These are phyloP conservation scores for Cephus nigrinus DNA, from an alignment of 2,888 invertebrate genomes.

Conservation along the genomic window DNA sequence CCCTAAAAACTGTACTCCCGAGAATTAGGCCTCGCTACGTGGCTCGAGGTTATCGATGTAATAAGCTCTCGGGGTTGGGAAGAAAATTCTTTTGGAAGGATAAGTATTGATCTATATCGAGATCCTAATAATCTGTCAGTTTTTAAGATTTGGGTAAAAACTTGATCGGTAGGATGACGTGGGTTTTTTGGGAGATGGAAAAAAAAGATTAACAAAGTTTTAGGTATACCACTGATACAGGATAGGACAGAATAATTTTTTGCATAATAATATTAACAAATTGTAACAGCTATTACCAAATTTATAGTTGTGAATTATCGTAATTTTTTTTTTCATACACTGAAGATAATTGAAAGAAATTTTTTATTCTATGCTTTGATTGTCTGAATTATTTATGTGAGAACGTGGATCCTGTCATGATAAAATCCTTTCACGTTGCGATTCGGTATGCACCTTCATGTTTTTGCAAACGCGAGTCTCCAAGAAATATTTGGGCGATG, in stretches of 20 bases:
- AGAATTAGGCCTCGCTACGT: neutral
- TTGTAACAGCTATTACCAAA: neutral
- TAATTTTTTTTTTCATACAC: neutral
- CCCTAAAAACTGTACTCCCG: neutral
- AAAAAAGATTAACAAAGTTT: neutral
- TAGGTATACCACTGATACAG: neutral
- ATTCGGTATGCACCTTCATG: neutral
- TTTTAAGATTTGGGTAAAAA: constrained; percentile 7
- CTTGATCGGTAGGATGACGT: neutral
- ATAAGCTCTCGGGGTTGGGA: neutral
- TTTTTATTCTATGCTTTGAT: neutral
- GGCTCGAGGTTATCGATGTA: constrained; percentile 4
- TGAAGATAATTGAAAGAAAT: too few species aligned
- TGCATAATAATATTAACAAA: neutral
- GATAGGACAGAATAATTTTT: neutral
- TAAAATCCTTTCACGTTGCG: neutral
- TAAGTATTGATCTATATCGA: neutral
- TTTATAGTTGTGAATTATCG: neutral
- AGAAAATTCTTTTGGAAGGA: neutral
- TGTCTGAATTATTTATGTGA: neutral
- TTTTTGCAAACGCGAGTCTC: neutral
- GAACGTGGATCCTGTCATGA: neutral
- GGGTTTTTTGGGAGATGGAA: neutral
- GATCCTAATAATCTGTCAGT: neutral
- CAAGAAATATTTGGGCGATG: neutral